These are phyloP conservation scores for Apaloderma vittatum DNA, from an alignment of 2,113 vertebrate genomes.

Conservation along the genomic window DNA sequence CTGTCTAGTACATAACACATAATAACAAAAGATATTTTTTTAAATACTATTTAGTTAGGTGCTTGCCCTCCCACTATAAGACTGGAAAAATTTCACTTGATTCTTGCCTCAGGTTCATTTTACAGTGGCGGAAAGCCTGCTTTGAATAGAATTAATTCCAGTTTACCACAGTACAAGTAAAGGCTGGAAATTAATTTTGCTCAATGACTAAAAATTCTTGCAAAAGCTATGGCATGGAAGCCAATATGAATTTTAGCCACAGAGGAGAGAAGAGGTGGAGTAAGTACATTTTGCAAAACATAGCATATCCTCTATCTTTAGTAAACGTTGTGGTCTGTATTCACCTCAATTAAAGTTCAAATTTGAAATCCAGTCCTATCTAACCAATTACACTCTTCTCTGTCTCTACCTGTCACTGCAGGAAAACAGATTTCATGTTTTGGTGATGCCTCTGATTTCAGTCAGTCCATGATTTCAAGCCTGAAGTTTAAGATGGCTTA, in stretches of 20 bases:
- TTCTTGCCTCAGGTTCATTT: background rate
- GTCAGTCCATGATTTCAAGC: background rate
- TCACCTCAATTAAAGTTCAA: background rate
- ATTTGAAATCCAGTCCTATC: background rate
- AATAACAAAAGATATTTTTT: background rate
- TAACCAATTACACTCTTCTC: background rate
- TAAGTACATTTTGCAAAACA: background rate
- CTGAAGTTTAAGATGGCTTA: background rate
- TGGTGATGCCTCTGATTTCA: background rate
- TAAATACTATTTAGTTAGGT: background rate
- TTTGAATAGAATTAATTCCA: background rate
- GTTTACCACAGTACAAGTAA: background rate
- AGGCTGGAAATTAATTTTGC: background rate
- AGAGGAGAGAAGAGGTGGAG: background rate
- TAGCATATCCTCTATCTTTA: background rate
- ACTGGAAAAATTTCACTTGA: background rate
- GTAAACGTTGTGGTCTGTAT: background rate
- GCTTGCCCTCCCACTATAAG: background rate
- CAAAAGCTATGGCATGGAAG: background rate
- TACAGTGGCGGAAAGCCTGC: background rate
- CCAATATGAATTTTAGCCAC: background rate
- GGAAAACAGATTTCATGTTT: background rate
- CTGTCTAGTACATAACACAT: background rate
- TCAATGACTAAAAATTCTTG: background rate
- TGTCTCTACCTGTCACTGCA: background rate